These are phyloP conservation scores for Scophthalmus maximus DNA, from an alignment of 2,113 vertebrate genomes.

Conservation along the genomic window DNA sequence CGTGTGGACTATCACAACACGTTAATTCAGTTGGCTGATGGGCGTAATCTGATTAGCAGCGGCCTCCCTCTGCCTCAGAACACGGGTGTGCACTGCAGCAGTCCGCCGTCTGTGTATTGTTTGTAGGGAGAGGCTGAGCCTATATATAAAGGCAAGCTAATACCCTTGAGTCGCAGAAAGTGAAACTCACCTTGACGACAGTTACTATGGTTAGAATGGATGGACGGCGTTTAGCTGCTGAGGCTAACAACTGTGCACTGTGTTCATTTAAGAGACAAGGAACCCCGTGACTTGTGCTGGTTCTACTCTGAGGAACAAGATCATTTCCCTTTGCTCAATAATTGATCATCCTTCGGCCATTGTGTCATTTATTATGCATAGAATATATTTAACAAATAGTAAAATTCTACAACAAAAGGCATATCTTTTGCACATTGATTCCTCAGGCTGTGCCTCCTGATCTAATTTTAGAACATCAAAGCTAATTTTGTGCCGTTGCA, in stretches of 20 bases:
- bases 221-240: slow-evolving; percentile 21
- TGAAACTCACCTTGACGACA: slow-evolving; percentile 73
- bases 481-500: slow-evolving; percentile 16
- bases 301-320: slow-evolving; percentile 23
- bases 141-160: slow-evolving; percentile 60
- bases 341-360: slow-evolving; percentile 28
- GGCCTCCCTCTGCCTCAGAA: slow-evolving; percentile 37
- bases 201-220: slow-evolving; percentile 56
- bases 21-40: slow-evolving; percentile 72
- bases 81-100: slow-evolving; percentile 36
- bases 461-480: slow-evolving; percentile 49
- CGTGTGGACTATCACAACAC: slow-evolving; percentile 26
- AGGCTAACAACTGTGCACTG: slow-evolving; percentile 15
- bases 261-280: slow-evolving; percentile 24
- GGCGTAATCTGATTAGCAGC: slow-evolving; percentile 62
- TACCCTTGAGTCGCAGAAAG: slow-evolving; percentile 67
- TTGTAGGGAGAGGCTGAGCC: slow-evolving; percentile 39
- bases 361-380: slow-evolving; percentile 19
- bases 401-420: slow-evolving; percentile 3
- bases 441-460: neutral
- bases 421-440: neutral
- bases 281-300: slow-evolving; percentile 18
- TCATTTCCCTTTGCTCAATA: slow-evolving; percentile 45
- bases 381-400: neutral
- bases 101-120: slow-evolving; percentile 47